Evolutionary conservation across 2,888 invertebrate species (phyloP).

Genomic region (Drosophila paranaensis): DNA sequence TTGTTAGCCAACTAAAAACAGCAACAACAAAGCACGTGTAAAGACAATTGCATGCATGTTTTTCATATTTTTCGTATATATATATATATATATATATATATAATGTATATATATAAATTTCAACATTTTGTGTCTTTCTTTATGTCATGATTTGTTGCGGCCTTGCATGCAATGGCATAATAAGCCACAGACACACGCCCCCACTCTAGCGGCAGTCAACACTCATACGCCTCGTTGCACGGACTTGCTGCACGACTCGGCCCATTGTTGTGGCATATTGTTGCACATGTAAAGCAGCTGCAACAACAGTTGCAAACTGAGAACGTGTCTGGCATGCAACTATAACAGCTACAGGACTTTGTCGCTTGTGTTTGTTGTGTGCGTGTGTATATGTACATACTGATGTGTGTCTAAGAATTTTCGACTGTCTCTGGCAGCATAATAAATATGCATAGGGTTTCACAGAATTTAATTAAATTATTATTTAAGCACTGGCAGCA

Average conservation of each 20-base stretch:
- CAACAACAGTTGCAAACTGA: conserved; percentile 30
- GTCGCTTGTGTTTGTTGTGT: too few species aligned
- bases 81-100: conserved; percentile 2
- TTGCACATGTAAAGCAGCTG: conserved; percentile 64
- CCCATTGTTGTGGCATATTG: conserved; percentile 77
- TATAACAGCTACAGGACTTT: conserved; percentile 10
- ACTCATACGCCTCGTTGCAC: conserved; percentile 81
- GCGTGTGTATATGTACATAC: neutral
- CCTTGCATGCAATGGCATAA: conserved; percentile 73
- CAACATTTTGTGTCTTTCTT: conserved; percentile 31
- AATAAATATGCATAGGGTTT: conserved; percentile 58
- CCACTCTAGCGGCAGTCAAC: conserved; percentile 58
- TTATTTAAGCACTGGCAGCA: conserved; percentile 63
- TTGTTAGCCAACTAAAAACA: conserved; percentile 33
- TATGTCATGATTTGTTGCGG: conserved; percentile 71
- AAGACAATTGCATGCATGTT: conserved; percentile 49
- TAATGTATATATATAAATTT: neutral
- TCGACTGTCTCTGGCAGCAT: conserved; percentile 33
- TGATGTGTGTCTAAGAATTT: conserved; percentile 23
- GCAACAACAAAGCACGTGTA: conserved; percentile 32
- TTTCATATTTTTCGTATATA: conserved; percentile 31
- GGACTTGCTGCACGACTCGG: conserved; percentile 71
- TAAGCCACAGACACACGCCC: conserved; percentile 60
- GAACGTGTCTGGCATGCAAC: conserved; percentile 46
- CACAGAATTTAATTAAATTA: conserved; percentile 74